Conservation (phyloP, 2,888 invertebrate species). For the Alcis repandata region DNA sequence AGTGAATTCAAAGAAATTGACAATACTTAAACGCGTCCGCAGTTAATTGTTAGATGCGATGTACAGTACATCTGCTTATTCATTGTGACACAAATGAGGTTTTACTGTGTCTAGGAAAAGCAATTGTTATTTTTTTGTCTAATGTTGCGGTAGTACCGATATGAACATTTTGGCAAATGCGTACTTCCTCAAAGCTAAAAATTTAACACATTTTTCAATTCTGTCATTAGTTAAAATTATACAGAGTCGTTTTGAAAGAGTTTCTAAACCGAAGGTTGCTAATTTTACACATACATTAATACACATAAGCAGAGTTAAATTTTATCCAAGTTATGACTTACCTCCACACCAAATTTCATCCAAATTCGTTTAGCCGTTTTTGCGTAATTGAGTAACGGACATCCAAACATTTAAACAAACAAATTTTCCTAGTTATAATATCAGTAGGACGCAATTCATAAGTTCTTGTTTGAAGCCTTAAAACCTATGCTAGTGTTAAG, state of each 20-base stretch:
- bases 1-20: slow-evolving; percentile 22
- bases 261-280: too few relatives aligned
- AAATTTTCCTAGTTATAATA: too few relatives aligned
- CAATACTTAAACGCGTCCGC: slow-evolving; percentile 1
- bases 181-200: not conserved
- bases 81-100: slow-evolving; percentile 1
- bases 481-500: too few relatives aligned
- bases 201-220: not conserved
- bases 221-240: not conserved
- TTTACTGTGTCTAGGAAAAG: slow-evolving; percentile 12
- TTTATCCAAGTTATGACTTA: too few relatives aligned
- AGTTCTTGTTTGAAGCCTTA: too few relatives aligned
- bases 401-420: too few relatives aligned
- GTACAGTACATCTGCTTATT: not conserved
- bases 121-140: slow-evolving; percentile 6
- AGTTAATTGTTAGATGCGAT: slow-evolving; percentile 1
- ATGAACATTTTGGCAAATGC: not conserved
- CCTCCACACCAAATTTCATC: too few relatives aligned
- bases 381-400: too few relatives aligned
- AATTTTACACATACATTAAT: too few relatives aligned
- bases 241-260: not conserved
- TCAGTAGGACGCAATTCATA: too few relatives aligned
- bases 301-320: too few relatives aligned
- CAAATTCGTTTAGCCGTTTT: too few relatives aligned
- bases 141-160: not conserved